phyloP scores from a whole-genome alignment of 2,888 invertebrate species.

The Biston stratarius region DNA sequence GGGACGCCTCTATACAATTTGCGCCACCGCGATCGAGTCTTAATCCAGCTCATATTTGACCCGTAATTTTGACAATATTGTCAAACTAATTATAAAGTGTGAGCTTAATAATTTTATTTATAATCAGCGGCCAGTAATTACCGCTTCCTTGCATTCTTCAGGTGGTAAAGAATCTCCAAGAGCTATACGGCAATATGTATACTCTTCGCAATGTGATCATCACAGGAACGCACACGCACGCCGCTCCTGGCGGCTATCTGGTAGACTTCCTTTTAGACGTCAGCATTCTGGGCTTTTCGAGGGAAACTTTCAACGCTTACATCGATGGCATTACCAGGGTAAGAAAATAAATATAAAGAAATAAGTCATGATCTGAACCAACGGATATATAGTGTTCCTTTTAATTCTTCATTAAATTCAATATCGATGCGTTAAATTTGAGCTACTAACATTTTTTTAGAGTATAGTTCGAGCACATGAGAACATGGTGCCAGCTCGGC shows the following conservation, averaged over 20 bases:
- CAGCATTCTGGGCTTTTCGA: constrained; percentile 91
- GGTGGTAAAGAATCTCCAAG: constrained; percentile 90
- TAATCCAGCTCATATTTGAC: too few species aligned
- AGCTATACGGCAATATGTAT: constrained; percentile 90
- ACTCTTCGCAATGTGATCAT: constrained; percentile 93
- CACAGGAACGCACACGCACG: constrained; percentile 96
- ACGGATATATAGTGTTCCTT: neutral
- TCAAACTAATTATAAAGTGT: neutral
- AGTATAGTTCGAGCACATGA: constrained; percentile 79
- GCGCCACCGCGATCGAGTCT: too few species aligned
- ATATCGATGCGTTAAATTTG: too few species aligned
- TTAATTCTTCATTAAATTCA: too few species aligned
- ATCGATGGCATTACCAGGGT: constrained; percentile 79
- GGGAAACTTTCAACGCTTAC: constrained; percentile 76
- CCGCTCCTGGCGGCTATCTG: constrained; percentile 94
- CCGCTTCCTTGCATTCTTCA: constrained; percentile 59
- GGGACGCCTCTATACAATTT: too few species aligned
- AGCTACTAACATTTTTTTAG: constrained; percentile 54
- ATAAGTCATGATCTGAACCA: neutral
- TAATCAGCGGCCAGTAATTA: neutral
- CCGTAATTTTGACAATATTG: neutral
- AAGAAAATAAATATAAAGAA: constrained; percentile 36
- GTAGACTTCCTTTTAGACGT: constrained; percentile 95
- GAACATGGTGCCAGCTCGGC: constrained; percentile 83
- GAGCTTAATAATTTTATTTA: too few species aligned